Conservation (phyloP, 2,797 vertebrate species). For the Rhinophrynus dorsalis region DNA sequence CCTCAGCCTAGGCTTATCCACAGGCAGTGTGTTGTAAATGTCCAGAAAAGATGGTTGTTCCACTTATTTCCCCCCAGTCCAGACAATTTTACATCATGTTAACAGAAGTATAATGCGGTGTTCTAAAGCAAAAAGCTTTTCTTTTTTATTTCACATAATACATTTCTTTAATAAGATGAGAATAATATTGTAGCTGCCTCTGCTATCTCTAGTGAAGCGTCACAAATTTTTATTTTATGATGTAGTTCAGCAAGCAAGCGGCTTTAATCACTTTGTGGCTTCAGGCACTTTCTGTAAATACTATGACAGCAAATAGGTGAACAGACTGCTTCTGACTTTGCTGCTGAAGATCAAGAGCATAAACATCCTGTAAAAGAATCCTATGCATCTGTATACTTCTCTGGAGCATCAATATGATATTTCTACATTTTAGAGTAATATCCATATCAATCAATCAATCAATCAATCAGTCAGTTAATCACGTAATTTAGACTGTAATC, state of each 20-base stretch:
- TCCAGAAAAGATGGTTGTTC: not conserved
- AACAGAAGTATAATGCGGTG: not conserved
- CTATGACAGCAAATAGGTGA: not conserved
- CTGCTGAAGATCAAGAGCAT: not conserved
- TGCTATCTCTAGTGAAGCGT: not conserved
- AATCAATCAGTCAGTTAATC: no score
- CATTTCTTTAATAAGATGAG: not conserved
- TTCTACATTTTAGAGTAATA: no score
- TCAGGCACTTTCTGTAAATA: not conserved
- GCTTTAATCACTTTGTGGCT: not conserved
- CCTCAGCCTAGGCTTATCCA: not conserved
- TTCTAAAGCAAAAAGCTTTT: no score
- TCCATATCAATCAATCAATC: no score
- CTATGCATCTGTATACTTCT: no score
- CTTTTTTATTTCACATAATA: not conserved
- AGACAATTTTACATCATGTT: not conserved
- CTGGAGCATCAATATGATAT: no score
- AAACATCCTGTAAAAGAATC: not conserved
- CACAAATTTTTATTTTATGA: not conserved
- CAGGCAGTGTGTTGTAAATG: not conserved
- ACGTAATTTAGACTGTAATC: no score
- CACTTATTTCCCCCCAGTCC: not conserved
- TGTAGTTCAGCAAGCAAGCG: not conserved
- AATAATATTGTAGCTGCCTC: not conserved
- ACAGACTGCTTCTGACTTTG: not conserved